A percentile compares a stretch with the other conserved stretches of the same genome.
Evolutionary conservation across 2,113 vertebrate species (phyloP).

Genomic region (Albula goreensis): DNA sequence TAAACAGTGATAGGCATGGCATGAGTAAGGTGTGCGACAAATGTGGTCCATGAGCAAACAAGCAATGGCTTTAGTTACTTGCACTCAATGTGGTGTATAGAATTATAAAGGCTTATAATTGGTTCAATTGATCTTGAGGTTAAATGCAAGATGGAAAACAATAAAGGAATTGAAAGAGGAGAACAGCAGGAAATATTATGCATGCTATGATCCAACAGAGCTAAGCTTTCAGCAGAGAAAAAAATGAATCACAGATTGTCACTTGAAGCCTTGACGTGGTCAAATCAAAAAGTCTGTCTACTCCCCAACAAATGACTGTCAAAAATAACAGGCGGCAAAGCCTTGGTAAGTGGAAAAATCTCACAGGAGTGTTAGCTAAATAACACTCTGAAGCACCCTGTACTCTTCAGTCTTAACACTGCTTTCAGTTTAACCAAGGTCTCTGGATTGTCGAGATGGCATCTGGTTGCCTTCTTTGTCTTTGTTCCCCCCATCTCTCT

Average conservation of each 20-base stretch:
- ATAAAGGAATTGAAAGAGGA: not conserved
- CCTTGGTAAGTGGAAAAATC: slow-evolving; percentile 45
- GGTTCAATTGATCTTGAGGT: not conserved
- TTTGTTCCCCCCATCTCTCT: slow-evolving; percentile 52
- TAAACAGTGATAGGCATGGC: not conserved
- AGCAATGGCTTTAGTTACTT: not conserved
- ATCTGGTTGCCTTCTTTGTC: slow-evolving; percentile 73
- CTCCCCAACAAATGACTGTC: slow-evolving; percentile 28
- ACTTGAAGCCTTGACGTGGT: slow-evolving; percentile 44
- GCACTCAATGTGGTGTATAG: not conserved
- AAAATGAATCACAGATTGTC: slow-evolving; percentile 48
- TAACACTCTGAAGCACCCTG: slow-evolving; percentile 11
- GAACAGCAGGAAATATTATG: not conserved
- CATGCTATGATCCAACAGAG: too few species aligned
- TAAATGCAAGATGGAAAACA: not conserved
- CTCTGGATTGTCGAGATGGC: slow-evolving; percentile 69
- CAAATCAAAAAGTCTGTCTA: slow-evolving; percentile 40
- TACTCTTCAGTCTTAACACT: slow-evolving; percentile 14
- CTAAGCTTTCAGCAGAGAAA: slow-evolving; percentile 40
- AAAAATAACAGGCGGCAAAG: slow-evolving; percentile 51
- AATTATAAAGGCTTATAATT: not conserved
- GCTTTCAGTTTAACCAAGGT: slow-evolving; percentile 70
- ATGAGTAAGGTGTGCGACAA: too few species aligned
- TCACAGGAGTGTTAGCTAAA: slow-evolving; percentile 40
- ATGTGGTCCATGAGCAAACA: not conserved